Percentiles rank a stretch among this genome's conserved stretches.
Evolutionary conservation across 2,797 vertebrate genomes (phyloP).

Genomic region (Epinephelus coioides): DNA sequence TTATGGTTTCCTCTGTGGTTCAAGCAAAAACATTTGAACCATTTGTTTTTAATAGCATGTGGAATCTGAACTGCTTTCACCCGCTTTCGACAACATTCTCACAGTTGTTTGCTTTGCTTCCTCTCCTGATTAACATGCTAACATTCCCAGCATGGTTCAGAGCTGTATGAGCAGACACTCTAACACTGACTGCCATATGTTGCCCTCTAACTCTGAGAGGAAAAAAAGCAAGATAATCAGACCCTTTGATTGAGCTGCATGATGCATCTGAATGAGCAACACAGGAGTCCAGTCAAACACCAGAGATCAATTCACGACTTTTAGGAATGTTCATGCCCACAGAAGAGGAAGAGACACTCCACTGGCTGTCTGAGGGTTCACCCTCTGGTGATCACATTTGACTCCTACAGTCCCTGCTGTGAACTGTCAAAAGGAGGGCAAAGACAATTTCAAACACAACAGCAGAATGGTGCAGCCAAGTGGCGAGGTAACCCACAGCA

Average conservation of each 20-base stretch:
- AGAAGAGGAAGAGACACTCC: slow-evolving; percentile 13
- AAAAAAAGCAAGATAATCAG: background rate
- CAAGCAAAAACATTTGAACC: background rate
- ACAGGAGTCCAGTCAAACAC: background rate
- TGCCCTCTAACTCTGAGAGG: background rate
- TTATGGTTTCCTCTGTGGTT: slow-evolving; percentile 31
- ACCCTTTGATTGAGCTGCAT: background rate
- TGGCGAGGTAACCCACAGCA: too few relatives aligned
- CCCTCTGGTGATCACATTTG: slow-evolving; percentile 13
- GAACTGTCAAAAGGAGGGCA: background rate
- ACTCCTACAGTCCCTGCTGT: slow-evolving; percentile 19
- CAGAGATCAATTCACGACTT: too few relatives aligned
- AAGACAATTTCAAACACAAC: background rate
- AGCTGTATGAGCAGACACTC: background rate
- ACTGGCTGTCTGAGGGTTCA: background rate
- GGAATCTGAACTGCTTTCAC: slow-evolving; percentile 19
- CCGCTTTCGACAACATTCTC: background rate
- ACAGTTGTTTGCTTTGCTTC: background rate
- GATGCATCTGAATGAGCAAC: background rate
- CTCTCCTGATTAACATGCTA: background rate
- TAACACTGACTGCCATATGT: background rate
- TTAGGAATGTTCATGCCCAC: background rate
- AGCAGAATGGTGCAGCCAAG: too few relatives aligned
- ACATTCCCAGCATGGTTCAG: slow-evolving; percentile 3
- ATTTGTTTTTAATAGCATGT: slow-evolving; percentile 33